Evolutionary conservation across 2,113 vertebrate genomes (phyloP), one percentile per base, ranked within the genome.

Genomic region (Potamarius usumacintae): DNA sequence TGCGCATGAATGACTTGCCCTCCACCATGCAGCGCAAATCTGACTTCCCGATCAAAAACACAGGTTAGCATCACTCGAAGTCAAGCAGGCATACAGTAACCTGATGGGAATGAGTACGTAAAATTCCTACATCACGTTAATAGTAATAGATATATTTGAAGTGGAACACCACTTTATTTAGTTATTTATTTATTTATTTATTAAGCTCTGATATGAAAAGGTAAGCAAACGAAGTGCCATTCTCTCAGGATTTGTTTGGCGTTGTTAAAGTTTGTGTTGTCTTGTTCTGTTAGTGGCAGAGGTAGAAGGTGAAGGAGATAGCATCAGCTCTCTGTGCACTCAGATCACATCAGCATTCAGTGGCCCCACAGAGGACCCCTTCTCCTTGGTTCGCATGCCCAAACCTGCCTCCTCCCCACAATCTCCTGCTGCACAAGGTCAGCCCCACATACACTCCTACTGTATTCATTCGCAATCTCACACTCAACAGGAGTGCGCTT

Each of bases 281-380:
- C 15, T 11, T 86, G 72, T 80, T 84, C 48, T 95, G 89, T 69
- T 92, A 99, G 97, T 99, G 89, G 95, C 96, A 22, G 98, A 99
- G 92, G 92, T 97, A 5, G 98, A 99, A 93, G 97, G 97, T 84
- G 98, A 99, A 90, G 93, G 92, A 0, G 98, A 99, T 95, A 99
- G 97, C 93, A 99, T 99, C 93, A 99, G 97, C 88, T 96, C 97
- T 63, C 94, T 99, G 88, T 99, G 98, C 89, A 98, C 97, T 79
- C 98, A 99, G 95, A 99, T 99, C 92, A 97, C 98, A 92, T 96
- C 92, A 34, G 96, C 98, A 63, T 99, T 99, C 95, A 99, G 97
- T 84, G 93, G 94, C 8, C 97, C 97, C 7, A 93, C 96, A 0
- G 97, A 99, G 89, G 98, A 99, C 86, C 98, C 98, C 30, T 99